Evolutionary conservation across 1,140 invertebrate species (phyloP), one percentile per base, ranked within the genome.

Genomic region (Colletes latitarsis): DNA sequence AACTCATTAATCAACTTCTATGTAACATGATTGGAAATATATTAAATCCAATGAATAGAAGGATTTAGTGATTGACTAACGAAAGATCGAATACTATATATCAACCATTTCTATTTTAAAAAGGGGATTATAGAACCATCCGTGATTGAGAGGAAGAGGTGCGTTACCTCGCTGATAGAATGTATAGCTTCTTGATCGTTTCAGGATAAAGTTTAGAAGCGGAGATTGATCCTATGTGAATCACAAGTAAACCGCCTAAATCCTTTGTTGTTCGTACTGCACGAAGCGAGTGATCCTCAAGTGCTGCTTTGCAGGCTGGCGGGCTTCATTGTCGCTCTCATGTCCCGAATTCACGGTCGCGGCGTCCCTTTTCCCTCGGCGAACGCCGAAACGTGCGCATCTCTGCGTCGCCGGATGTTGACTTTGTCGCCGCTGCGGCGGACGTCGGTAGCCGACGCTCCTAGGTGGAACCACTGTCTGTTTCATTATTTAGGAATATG

Each of bases 401-500:
- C 86, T 85, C 87, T 88, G 86, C 86, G 78, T 85, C 86, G 82
- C 86, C 87, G 87, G 87, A 88, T 88, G 87, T 88, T 88, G 87
- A 88, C 84, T 88, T 77, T 79, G 53, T 66, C 78, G 82, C 87
- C 83, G 81, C 83, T 49, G 75, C 83, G 84, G 85, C 78, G 82
- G 70, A 82, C 83, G 69, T 76, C 74, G 78, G 73, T 71, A 70
- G 74, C 55, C 71, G 19, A 60, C 58, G 49, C 74, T 80, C 41
- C 58, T 73, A 78, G 77, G 72, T 78, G 77, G 77, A 53, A 6
- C 49, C 19, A 78, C 77, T 12, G 39, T 73, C 49, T 19, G 5
- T 3, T 43, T 10, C 10, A 43, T 46, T 73, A 49, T 78, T 72
- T 64, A 72, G 60, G 15, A 53, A 64, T 19, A 78, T 60, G 6